Evolutionary conservation across 2,888 invertebrate species (phyloP), one percentile per base, ranked within the genome.

Genomic region (Rapana venosa): DNA sequence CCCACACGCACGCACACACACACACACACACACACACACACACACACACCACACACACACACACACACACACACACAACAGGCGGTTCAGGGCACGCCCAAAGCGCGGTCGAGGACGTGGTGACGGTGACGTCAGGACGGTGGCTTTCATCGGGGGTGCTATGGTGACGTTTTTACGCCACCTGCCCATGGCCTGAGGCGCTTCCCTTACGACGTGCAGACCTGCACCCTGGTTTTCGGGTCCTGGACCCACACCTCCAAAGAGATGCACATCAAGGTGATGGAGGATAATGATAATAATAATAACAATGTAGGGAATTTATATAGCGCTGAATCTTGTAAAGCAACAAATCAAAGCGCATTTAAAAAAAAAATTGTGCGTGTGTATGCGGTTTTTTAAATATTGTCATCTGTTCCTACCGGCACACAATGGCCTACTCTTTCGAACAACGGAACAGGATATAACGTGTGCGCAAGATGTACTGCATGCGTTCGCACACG

Each of bases 171-270:
- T 95, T 96, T 93, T 96, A 96, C 92, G 96, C 96, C 88, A 96
- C 96, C n/a, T 96, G 96, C 95, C 96, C 91, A 98, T 98, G 95
- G 98, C 98, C 96, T 99, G 0, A 98, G 98, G 94, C 98, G 98
- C 96, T 99, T 98, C 96, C 98, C 98, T 0, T 98, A 98, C 95
- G 98, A 98, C 95, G 98, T 98, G 95, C 98, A 98, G 96, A 98
- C 98, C 35, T 93, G 98, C 96, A 97, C 98, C 94, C 98, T 99
- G 98, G 98, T 91, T 15, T 91, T 91, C 66, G 91, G 91, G 0
- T 91, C 91, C n/a, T 91, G 91, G 91, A 89, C 90, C 66, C 90
- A 91, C 77, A 90, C 91, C 5, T 58, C 90, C 47, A 91, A 89
- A 87, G 90, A 91, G 81, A 90, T 91, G 90, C 58, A 88, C 56